Evolutionary conservation across 2,113 vertebrate genomes (phyloP), one percentile per base, ranked within the genome.

Genomic region (Hypocryptadius cinnamomeus): DNA sequence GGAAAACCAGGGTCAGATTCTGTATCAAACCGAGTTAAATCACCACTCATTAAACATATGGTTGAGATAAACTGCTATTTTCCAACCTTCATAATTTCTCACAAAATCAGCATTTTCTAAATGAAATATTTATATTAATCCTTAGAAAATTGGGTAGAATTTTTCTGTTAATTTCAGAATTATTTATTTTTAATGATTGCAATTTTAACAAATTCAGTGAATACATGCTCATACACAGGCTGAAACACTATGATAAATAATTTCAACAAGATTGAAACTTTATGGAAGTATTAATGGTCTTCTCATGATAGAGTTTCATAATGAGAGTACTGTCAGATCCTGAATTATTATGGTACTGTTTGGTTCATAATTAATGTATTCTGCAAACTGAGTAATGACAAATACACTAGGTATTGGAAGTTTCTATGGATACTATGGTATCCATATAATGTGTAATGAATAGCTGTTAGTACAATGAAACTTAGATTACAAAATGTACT

Each of bases 81-180:
- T 65, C 4, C 8, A 66, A 14, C 2, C 3, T 64, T 69, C 18
- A 57, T 23, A 42, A 53, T 76, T 87, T 89, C 24, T 85, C 13
- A 56, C 8, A 82, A 68, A 85, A 68, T 20, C 21, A 23, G 2
- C n/a, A 31, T 48, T 39, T 82, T 60, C 11, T 17, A 56, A 87
- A 71, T 27, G 1, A 82, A 72, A 13, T 57, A 53, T 72, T 68
- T 85, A 14, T 64, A 30, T 31, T 65, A 44, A 44, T 50, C 8
- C 9, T 10, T 10, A 48, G 24, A 11, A 47, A 45, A 69, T 2
- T 1, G 6, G 7, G 3, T 27, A 22, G 1, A 6, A 9, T 13
- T 51, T 24, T 60, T 28, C 39, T 23, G 15, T 37, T 44, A 5
- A 33, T 31, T 79, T 54, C 9, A 40, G 6, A 47, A 47, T 51